phyloP scores from a whole-genome alignment of 1,140 invertebrate genomes.

The Leguminivora glycinivorella region DNA sequence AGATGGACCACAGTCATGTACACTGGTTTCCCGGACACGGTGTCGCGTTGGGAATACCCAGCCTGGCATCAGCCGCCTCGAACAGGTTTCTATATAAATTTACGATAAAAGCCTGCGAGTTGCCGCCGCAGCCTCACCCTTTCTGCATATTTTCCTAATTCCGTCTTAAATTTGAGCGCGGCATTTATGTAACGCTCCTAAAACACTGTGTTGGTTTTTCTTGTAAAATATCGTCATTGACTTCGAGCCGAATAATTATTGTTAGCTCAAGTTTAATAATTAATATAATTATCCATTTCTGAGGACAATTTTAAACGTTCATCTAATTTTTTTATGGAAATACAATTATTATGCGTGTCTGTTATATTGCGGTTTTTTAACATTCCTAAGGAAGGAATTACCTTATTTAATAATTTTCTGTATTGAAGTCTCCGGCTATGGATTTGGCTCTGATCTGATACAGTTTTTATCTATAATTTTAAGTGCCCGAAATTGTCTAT shows the following conservation, averaged over 20 bases:
- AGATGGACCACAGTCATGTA: neutral
- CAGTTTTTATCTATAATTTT: too few relatives aligned
- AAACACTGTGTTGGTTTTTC: constrained; percentile 7
- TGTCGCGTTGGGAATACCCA: neutral
- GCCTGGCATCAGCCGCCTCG: constrained; percentile 35
- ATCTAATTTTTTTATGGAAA: constrained; percentile 31
- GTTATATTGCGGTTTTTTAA: neutral
- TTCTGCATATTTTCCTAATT: constrained; percentile 50
- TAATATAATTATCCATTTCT: neutral
- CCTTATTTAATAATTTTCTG: too few relatives aligned
- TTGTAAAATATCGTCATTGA: neutral
- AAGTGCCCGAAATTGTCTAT: too few relatives aligned
- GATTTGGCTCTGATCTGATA: too few relatives aligned
- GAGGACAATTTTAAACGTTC: constrained; percentile 31
- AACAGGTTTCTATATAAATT: constrained; percentile 74
- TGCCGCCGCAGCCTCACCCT: constrained; percentile 37
- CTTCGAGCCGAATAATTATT: constrained; percentile 24
- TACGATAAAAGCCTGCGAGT: constrained; percentile 60
- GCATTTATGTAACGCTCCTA: constrained; percentile 19
- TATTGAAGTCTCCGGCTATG: too few relatives aligned
- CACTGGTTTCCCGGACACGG: neutral
- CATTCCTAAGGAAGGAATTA: too few relatives aligned
- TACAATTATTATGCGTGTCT: neutral
- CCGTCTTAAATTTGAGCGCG: neutral
- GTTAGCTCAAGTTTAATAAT: neutral